These are phyloP conservation scores for Chymomyza amoena DNA, from an alignment of 2,888 invertebrate species.

Conservation along the genomic window DNA sequence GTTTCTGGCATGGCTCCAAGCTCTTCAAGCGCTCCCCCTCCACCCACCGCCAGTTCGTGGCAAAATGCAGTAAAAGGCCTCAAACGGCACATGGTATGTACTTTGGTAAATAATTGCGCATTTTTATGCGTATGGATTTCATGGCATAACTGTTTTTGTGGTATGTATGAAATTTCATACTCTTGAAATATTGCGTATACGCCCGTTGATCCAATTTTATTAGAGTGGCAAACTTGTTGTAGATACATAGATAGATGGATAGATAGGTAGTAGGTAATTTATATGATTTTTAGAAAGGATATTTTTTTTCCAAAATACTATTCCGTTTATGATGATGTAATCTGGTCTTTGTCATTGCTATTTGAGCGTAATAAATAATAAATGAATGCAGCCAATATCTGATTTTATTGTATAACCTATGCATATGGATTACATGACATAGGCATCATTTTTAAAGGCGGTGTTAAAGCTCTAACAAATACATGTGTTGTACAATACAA, in stretches of 20 bases:
- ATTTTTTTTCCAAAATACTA: conserved; percentile 7
- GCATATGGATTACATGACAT: no score
- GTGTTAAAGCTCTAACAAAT: background rate
- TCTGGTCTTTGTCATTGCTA: conserved; percentile 1
- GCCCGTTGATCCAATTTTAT: conserved; percentile 57
- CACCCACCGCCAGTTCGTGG: background rate
- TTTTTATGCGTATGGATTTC: conserved; percentile 60
- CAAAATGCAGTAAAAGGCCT: conserved; percentile 21
- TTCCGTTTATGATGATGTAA: conserved; percentile 42
- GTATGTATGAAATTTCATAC: conserved; percentile 63
- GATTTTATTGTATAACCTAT: no score
- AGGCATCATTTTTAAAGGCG: background rate
- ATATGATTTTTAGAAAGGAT: conserved; percentile 59
- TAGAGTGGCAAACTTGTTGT: conserved; percentile 22
- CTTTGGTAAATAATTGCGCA: conserved; percentile 41
- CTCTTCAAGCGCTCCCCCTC: no score
- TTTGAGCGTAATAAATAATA: background rate
- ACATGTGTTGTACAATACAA: background rate
- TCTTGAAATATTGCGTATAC: conserved; percentile 66
- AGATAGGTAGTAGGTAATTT: conserved; percentile 36
- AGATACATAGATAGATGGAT: background rate
- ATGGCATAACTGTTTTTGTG: conserved; percentile 17
- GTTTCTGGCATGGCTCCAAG: conserved; percentile 29
- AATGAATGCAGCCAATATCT: background rate
- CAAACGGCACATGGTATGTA: conserved; percentile 14